Evolutionary conservation across 1,140 invertebrate genomes (phyloP), one percentile per base, ranked within the genome.

Genomic region (Drosophila arawakana): DNA sequence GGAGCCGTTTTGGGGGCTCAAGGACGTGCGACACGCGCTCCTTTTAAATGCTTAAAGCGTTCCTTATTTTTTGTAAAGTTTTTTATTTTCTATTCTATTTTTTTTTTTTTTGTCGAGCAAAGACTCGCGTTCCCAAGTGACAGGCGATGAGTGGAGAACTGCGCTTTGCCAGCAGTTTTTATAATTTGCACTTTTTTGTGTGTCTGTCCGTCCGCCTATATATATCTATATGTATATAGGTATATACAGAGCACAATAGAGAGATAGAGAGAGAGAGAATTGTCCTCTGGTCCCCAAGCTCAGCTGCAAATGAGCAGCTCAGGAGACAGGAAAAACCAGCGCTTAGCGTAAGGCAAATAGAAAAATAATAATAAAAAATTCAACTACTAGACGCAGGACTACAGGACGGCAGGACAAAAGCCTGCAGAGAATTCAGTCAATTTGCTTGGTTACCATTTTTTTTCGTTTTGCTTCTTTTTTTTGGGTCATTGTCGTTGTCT

Each of bases 111-210:
- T 54, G 44, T 37, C 2, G 30, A 49, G 69, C 75, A 69, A 73
- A 75, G 63, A 86, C 67, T 65, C 49, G 49, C 55, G 43, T 21
- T 72, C 82, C 83, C 79, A 76, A 71, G 74, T 60, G 63, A 35
- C 49, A 34, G 70, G 66, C 78, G 79, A 75, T 81, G 82, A 85
- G 82, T 70, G 47, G 72, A 67, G 74, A 80, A 78, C 73, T 72
- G 85, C 77, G 84, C 85, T 88, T 88, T 88, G 83, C 80, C 85
- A 88, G 77, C 85, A 90, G 65, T 88, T 84, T 88, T 77, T 88
- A 88, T 89, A 89, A 88, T 88, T 88, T 88, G 79, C 82, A 86
- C 79, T 80, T 68, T 41, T 67, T 60, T 60, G 7, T 41, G 25
- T 46, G 30, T 67, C 46, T 30, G 30, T 11, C 49, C 30, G 11